These are phyloP conservation scores for Pachliopta kotzebuea DNA, from an alignment of 2,888 invertebrate species.

Conservation along the genomic window DNA sequence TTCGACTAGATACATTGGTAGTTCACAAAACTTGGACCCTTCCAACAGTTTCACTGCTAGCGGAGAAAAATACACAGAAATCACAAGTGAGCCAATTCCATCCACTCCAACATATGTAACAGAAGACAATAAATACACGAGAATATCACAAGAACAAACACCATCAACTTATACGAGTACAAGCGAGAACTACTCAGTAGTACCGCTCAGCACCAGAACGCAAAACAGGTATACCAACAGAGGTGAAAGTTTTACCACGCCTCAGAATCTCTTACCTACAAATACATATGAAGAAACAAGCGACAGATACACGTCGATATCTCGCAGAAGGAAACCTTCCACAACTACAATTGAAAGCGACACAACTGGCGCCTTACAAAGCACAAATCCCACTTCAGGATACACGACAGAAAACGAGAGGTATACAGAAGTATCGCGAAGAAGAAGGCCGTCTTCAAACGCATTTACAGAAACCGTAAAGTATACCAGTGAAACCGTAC, in stretches of 20 bases:
- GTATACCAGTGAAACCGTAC: constrained; percentile 14
- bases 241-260: constrained; percentile 18
- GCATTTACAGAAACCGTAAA: constrained; percentile 11
- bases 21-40: constrained; percentile 8
- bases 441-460: constrained; percentile 20
- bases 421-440: constrained; percentile 19
- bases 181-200: constrained; percentile 18
- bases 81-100: constrained; percentile 8
- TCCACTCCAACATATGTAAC: constrained; percentile 19
- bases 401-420: constrained; percentile 18
- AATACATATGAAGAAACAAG: constrained; percentile 11
- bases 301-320: constrained; percentile 20
- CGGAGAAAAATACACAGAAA: constrained; percentile 19
- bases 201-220: constrained; percentile 10
- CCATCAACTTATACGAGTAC: constrained; percentile 3
- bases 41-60: constrained; percentile 15
- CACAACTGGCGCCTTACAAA: constrained; percentile 8
- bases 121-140: constrained; percentile 20
- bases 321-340: constrained; percentile 27
- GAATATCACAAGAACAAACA: constrained; percentile 14
- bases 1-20: constrained; percentile 20
- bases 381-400: constrained; percentile 6
- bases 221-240: constrained; percentile 13
- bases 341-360: constrained; percentile 18
- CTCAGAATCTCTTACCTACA: constrained; percentile 20